Evolutionary conservation across 2,888 invertebrate species (phyloP), one percentile per base, ranked within the genome.

Genomic region (Coleophora flavipennella): DNA sequence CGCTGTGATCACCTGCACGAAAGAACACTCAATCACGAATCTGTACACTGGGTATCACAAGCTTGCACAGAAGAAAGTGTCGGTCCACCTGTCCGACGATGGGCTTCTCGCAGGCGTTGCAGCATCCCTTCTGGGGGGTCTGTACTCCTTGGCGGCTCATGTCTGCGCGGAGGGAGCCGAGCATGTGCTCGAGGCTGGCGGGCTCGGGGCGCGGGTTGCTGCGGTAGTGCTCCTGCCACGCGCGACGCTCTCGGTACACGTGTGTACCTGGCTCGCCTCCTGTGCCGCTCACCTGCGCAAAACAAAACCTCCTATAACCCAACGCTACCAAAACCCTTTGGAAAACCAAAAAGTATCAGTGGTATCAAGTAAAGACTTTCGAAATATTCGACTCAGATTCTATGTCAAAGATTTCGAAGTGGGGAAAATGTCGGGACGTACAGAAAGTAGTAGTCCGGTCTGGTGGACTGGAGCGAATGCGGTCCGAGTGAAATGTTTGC

Each of bases 121-220:
- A 99, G 87, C 97, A 97, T 64, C 99, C 99, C 87, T 99, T 99
- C 75, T 99, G 97, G 60, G 97, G 96, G 49, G 98, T 98, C 77
- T 93, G 97, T 50, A 99, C 96, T 81, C 99, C 99, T 89, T 99
- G 99, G 73, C 96, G 93, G 85, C 93, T 96, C 97, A 99, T 97
- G 88, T 98, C 97, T 72, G 94, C 95, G 73, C 97, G 96, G 57
- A 96, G 88, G 55, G 92, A 94, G 56, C 96, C 96, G 77, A 97
- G 92, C 96, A 97, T 97, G 75, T 92, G 91, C 81, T 95, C 85
- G 42, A 85, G 72, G 43, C 83, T 81, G 44, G 84, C 85, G 53
- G 84, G 74, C 46, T 81, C 83, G 88, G 86, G 92, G 58, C 79
- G 68, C 69, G 79, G 68, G 62, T 79, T 80, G 80, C 84, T 67